These are phyloP conservation scores for Mesodorylaimus sp. DNA, from an alignment of 2,888 invertebrate genomes.

Conservation along the genomic window DNA sequence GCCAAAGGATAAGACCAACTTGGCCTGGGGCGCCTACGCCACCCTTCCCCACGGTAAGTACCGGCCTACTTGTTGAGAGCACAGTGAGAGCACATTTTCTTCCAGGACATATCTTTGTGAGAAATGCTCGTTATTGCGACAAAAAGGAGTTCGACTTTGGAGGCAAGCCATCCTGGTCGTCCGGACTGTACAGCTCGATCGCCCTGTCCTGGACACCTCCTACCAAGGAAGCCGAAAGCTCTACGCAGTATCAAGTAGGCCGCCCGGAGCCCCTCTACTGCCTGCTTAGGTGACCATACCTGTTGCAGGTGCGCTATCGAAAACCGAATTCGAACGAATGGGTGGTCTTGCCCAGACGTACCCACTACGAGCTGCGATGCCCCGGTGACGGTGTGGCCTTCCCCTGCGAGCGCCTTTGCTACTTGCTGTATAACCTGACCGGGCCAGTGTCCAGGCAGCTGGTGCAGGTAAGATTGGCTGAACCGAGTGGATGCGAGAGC, in stretches of 20 bases:
- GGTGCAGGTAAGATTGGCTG: conserved; percentile 21
- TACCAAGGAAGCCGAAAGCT: conserved; percentile 19
- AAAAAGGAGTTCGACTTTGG: too few relatives aligned
- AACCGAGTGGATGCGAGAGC: too few relatives aligned
- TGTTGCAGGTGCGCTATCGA: conserved; percentile 20
- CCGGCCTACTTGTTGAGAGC: too few relatives aligned
- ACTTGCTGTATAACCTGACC: conserved; percentile 27
- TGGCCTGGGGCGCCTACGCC: conserved; percentile 26
- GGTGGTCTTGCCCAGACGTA: conserved; percentile 17
- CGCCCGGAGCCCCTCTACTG: not conserved
- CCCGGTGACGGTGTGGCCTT: conserved; percentile 17
- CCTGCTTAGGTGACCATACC: not conserved
- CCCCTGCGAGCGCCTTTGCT: conserved; percentile 27
- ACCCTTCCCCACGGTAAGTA: conserved; percentile 24
- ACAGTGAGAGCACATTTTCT: too few relatives aligned
- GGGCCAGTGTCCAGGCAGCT: conserved; percentile 21
- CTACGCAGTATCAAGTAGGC: conserved; percentile 24
- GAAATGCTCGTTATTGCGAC: too few relatives aligned
- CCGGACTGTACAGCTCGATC: too few relatives aligned
- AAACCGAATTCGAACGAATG: conserved; percentile 21
- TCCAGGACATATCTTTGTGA: too few relatives aligned
- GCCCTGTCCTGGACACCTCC: conserved; percentile 29
- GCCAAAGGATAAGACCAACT: conserved; percentile 16
- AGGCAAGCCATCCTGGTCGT: too few relatives aligned
- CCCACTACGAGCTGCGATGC: conserved; percentile 17